Percentiles rank a stretch among this genome's conserved stretches.
Evolutionary conservation across 2,888 invertebrate genomes (phyloP).

Genomic region (Lasioglossum vierecki): DNA sequence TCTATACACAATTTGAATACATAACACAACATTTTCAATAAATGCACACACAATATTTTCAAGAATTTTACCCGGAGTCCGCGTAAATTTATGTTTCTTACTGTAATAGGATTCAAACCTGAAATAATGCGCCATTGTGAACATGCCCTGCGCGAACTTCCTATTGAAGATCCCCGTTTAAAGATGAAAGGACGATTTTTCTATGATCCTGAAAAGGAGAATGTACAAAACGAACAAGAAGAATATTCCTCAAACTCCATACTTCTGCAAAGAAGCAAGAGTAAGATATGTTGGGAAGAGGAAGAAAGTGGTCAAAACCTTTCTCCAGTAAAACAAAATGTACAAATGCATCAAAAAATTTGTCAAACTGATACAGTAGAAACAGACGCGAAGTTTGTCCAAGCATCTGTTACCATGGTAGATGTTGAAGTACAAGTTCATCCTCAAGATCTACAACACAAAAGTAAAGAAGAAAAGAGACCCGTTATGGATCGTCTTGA

Average conservation of each 20-base stretch:
- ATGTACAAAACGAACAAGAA: constrained; percentile 56
- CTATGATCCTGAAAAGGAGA: constrained; percentile 76
- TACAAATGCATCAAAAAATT: constrained; percentile 79
- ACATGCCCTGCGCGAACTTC: constrained; percentile 79
- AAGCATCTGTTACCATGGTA: constrained; percentile 65
- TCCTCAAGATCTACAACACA: constrained; percentile 61
- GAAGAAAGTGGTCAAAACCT: constrained; percentile 61
- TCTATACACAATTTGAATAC: constrained; percentile 3
- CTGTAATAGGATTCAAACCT: constrained; percentile 80
- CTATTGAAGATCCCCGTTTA: constrained; percentile 80
- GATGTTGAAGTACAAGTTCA: constrained; percentile 72
- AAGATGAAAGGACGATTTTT: constrained; percentile 82
- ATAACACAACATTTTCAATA: neutral
- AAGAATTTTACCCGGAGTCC: constrained; percentile 36
- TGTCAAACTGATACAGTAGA: constrained; percentile 80
- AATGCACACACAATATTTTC: neutral
- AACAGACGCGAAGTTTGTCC: constrained; percentile 64
- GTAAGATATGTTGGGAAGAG: constrained; percentile 78
- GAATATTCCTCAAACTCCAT: constrained; percentile 78
- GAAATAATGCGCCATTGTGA: constrained; percentile 82
- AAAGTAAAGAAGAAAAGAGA: constrained; percentile 74
- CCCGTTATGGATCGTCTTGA: constrained; percentile 80
- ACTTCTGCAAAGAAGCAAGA: constrained; percentile 76
- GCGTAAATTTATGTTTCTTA: constrained; percentile 51
- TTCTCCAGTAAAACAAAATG: constrained; percentile 42